Conservation (phyloP, 2,888 invertebrate genomes). For the Acanthococcus lagerstroemiae region DNA sequence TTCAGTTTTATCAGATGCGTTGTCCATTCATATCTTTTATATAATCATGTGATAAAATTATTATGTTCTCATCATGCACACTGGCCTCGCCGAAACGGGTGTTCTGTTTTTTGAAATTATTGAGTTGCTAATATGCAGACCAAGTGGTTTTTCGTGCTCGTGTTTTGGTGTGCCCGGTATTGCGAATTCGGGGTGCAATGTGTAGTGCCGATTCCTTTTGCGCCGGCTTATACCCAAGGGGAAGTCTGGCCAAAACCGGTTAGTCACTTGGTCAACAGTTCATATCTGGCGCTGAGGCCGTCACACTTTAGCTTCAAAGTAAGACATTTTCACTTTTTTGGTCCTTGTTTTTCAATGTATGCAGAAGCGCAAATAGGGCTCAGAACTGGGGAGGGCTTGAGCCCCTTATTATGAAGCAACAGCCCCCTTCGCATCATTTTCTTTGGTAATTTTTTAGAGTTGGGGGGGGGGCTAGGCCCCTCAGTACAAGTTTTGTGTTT, state of each 20-base stretch:
- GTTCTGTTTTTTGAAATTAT: background rate
- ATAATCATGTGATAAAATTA: slow-evolving; percentile 19
- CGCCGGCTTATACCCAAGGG: slow-evolving; percentile 42
- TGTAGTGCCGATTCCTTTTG: background rate
- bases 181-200: background rate
- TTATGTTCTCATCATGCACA: too few relatives aligned
- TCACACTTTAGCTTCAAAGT: slow-evolving; percentile 47
- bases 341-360: too few relatives aligned
- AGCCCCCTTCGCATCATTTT: too few relatives aligned
- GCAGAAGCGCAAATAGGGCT: too few relatives aligned
- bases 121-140: slow-evolving; percentile 8
- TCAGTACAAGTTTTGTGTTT: too few relatives aligned
- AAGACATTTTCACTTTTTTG: too few relatives aligned
- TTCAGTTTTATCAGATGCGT: background rate
- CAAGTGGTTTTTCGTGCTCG: background rate
- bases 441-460: too few relatives aligned
- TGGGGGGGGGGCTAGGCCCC: too few relatives aligned
- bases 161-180: slow-evolving; percentile 1
- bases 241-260: slow-evolving; percentile 61
- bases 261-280: slow-evolving; percentile 41
- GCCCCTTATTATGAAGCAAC: too few relatives aligned
- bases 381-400: too few relatives aligned
- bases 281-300: slow-evolving; percentile 45
- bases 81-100: background rate
- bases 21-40: background rate